These are phyloP conservation scores for Sandelia bainsii DNA, from an alignment of 2,797 vertebrate genomes.

Conservation along the genomic window DNA sequence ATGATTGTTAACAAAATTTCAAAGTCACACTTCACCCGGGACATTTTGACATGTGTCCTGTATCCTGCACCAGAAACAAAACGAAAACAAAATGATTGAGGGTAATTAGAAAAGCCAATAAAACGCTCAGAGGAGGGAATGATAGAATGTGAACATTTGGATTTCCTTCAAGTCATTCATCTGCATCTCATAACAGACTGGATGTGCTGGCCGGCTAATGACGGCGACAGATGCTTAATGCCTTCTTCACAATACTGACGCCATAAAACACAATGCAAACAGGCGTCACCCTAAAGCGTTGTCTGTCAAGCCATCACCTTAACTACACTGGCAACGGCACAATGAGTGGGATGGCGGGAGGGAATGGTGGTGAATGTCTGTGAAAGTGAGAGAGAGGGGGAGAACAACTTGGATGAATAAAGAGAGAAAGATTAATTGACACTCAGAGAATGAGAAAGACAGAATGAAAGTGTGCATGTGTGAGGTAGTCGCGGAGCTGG, in stretches of 20 bases:
- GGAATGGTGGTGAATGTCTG: conserved; percentile 35
- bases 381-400: conserved; percentile 28
- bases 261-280: conserved; percentile 81
- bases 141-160: conserved; percentile 72
- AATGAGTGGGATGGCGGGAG: conserved; percentile 43
- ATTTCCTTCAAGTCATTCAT: conserved; percentile 78
- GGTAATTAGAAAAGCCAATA: conserved; percentile 60
- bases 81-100: conserved; percentile 44
- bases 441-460: conserved; percentile 67
- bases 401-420: conserved; percentile 49
- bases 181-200: conserved; percentile 73
- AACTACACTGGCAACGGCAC: conserved; percentile 73
- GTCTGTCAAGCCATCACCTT: conserved; percentile 80
- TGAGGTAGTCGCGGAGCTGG: conserved; percentile 42
- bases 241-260: conserved; percentile 76
- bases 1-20: conserved; percentile 11
- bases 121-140: conserved; percentile 51
- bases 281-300: conserved; percentile 76
- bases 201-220: conserved; percentile 74
- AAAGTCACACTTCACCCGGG: not conserved
- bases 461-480: conserved; percentile 56
- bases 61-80: conserved; percentile 13
- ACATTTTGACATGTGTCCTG: conserved; percentile 28
- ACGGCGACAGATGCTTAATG: conserved; percentile 80
- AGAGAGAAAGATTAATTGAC: conserved; percentile 69